Evolutionary conservation across 2,797 vertebrate genomes (phyloP).

Genomic region (Mus spretus): DNA sequence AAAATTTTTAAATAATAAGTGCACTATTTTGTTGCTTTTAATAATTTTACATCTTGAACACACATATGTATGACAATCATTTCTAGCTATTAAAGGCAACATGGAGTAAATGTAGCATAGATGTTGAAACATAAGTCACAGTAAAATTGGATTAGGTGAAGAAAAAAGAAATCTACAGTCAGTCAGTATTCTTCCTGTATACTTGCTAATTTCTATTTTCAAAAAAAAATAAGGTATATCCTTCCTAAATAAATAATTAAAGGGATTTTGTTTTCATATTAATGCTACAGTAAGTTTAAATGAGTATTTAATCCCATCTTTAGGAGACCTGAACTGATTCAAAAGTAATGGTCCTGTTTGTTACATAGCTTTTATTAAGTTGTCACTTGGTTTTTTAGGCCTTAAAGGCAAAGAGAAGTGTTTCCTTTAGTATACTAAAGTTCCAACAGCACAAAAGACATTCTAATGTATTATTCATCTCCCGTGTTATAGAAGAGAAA

Average conservation of each 20-base stretch:
- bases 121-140: neutral
- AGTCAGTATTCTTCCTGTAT: neutral
- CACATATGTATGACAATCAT: neutral
- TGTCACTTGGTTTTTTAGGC: neutral
- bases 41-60: neutral
- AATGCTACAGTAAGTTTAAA: neutral
- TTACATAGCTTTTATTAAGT: constrained; percentile 5
- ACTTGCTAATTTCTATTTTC: neutral
- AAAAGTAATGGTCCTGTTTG: neutral
- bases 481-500: neutral
- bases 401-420: constrained; percentile 24
- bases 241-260: neutral
- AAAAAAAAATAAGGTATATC: neutral
- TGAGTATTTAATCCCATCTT: neutral
- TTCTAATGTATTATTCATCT: neutral
- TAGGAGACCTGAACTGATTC: neutral
- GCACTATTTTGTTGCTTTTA: neutral
- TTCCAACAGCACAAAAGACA: neutral
- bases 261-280: neutral
- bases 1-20: constrained; percentile 62
- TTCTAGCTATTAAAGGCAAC: neutral
- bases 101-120: neutral
- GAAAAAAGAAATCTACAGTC: neutral
- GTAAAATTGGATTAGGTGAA: constrained; percentile 34
- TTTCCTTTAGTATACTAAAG: neutral